Evolutionary conservation across 37 sponge, comb jelly and placozoan species (phyloP), one percentile per base, ranked within the genome.

Genomic region (Spongilla lacustris): DNA sequence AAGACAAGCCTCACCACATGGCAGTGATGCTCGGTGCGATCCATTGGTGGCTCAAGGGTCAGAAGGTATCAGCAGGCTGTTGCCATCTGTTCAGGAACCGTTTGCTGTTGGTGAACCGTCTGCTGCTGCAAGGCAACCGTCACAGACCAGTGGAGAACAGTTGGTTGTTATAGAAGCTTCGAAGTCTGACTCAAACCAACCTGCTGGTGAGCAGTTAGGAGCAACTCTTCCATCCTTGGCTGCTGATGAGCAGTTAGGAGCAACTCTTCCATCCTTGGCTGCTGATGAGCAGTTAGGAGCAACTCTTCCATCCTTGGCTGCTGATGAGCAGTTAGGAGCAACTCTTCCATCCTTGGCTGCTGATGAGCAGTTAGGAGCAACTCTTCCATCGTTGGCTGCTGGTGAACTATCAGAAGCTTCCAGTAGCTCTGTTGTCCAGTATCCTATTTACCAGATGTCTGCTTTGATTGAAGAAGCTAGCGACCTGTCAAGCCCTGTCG

Each of bases 401-500:
- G 58, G 19, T 17, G 58, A 14, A 58, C 58, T 8, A 46, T 46
- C 8, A 8, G 8, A 46, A 46, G 8, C 46, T 10, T 8, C 14
- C 14, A 17, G 21, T 58, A 58, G 11, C 12, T 14, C 58, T 10
- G 1, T 19, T 17, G 19, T 17, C 58, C 58, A 58, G 58, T 58
- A 58, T 17, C 19, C 27, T 8, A 50, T 75, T 32, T 83, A 85
- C 46, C 89, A 86, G 17, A 66, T 91, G 37, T 85, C 89, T 8
- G 25, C 84, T 1, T 75, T 90, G 24, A 88, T 88, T 36, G 82
- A 89, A 33, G 35, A 88, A 36, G 83, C 86, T 66, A 91, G 86
- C 33, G 89, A 94, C 80, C 77, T 86, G 2, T 89, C 89, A 12
- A 58, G 84, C 41, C 89, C 91, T 0, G 41, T 94, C 30, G 91